phyloP scores from a whole-genome alignment of 1,140 invertebrate species.

The Eumeta japonica region DNA sequence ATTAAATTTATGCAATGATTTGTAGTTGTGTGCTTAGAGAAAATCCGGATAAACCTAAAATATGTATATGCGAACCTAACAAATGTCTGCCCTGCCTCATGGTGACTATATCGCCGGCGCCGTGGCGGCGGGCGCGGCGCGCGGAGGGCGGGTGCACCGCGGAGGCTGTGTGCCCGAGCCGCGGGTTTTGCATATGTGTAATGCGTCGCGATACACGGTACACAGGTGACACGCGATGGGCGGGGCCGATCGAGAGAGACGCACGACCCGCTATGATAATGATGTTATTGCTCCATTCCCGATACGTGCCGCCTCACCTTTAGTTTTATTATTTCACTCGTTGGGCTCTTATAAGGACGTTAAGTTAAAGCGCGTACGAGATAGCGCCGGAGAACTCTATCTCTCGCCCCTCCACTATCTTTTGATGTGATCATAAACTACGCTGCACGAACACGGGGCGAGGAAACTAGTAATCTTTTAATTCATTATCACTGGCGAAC shows the following conservation, averaged over 20 bases:
- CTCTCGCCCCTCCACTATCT: too few species aligned
- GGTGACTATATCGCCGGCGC: too few species aligned
- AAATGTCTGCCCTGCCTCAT: too few species aligned
- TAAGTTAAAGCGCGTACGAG: constrained; percentile 51
- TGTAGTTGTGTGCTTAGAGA: too few species aligned
- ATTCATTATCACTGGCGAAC: constrained; percentile 23
- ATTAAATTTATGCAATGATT: too few species aligned
- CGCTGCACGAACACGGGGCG: constrained; percentile 23
- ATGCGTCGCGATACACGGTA: constrained; percentile 56
- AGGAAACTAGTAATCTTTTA: constrained; percentile 44
- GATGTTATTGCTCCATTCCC: constrained; percentile 55
- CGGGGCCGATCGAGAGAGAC: constrained; percentile 51
- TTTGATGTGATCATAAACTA: constrained; percentile 43
- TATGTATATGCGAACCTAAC: too few species aligned
- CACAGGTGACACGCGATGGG: constrained; percentile 52
- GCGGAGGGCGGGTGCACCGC: too few species aligned
- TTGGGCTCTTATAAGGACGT: constrained; percentile 53
- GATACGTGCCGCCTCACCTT: constrained; percentile 50
- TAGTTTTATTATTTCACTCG: constrained; percentile 54
- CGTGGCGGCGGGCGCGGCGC: too few species aligned
- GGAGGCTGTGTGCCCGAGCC: constrained; percentile 39
- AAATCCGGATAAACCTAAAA: too few species aligned
- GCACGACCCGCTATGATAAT: constrained; percentile 54
- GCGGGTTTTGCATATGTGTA: constrained; percentile 57
- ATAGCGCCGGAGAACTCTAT: too few species aligned